Evolutionary conservation across 2,797 vertebrate genomes (phyloP).

Genomic region (Myotis vivesi): DNA sequence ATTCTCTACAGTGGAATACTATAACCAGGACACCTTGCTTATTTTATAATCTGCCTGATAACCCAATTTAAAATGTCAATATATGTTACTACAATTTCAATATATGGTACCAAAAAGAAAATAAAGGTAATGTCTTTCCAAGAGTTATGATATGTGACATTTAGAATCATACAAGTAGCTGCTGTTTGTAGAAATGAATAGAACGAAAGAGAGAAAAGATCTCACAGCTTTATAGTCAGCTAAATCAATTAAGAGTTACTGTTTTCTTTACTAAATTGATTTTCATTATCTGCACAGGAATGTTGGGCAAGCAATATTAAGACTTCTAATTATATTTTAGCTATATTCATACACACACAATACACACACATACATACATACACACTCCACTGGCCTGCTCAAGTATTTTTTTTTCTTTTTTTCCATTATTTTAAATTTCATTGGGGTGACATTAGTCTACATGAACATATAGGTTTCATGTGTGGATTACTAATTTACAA

Average conservation of each 20-base stretch:
- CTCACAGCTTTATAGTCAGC: neutral
- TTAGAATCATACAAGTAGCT: neutral
- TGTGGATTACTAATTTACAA: too few species aligned
- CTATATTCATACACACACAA: neutral
- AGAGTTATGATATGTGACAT: neutral
- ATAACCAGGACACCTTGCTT: neutral
- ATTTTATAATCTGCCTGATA: neutral
- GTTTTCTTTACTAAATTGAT: conserved; percentile 25
- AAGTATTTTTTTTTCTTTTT: neutral
- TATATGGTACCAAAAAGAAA: neutral
- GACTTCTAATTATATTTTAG: conserved; percentile 48
- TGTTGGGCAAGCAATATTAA: conserved; percentile 12
- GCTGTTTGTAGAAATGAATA: neutral
- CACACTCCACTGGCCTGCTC: neutral
- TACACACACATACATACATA: neutral
- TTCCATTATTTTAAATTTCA: too few species aligned
- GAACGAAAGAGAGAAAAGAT: neutral
- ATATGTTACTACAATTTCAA: conserved; percentile 15
- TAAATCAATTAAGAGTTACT: conserved; percentile 38
- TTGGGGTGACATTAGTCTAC: too few species aligned
- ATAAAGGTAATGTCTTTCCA: neutral
- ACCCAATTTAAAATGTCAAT: conserved; percentile 29
- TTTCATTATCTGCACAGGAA: conserved; percentile 35
- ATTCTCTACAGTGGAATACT: neutral
- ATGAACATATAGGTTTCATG: too few species aligned